phyloP scores from a whole-genome alignment of 2,113 vertebrate species.

The Macquaria ambigua region DNA sequence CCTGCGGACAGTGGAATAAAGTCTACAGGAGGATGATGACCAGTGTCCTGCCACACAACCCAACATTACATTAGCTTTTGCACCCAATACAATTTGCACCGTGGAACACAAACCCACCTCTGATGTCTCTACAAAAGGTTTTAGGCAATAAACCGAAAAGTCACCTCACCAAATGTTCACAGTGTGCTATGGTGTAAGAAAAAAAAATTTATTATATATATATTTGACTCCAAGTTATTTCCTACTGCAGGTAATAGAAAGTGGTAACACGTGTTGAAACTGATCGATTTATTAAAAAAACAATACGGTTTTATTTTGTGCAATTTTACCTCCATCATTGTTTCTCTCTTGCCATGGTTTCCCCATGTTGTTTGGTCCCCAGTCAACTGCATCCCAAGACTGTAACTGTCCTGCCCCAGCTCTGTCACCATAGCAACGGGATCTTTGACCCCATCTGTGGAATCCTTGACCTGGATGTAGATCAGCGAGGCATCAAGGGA shows the following conservation, averaged over 20 bases:
- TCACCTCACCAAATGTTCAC: constrained; percentile 55
- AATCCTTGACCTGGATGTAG: constrained; percentile 74
- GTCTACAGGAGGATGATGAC: constrained; percentile 70
- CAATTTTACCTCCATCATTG: constrained; percentile 28
- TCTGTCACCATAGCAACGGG: constrained; percentile 62
- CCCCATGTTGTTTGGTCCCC: background rate
- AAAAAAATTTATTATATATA: constrained; percentile 39
- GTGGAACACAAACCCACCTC: constrained; percentile 49
- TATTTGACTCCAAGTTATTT: constrained; percentile 52
- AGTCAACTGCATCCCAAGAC: constrained; percentile 13
- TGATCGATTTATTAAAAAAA: constrained; percentile 44
- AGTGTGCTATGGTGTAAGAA: constrained; percentile 19
- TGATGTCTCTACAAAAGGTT: constrained; percentile 68
- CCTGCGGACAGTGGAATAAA: constrained; percentile 82
- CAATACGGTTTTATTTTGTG: constrained; percentile 36
- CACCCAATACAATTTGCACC: constrained; percentile 69
- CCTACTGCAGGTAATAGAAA: constrained; percentile 48
- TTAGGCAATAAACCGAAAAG: constrained; percentile 66
- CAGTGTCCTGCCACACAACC: constrained; percentile 57
- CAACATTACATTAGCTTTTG: constrained; percentile 70
- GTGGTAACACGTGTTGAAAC: constrained; percentile 61
- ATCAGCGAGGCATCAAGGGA: constrained; percentile 42
- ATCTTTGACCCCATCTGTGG: constrained; percentile 58
- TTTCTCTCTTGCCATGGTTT: constrained; percentile 12
- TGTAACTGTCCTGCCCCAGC: constrained; percentile 22